Conservation (phyloP, 1,140 invertebrate genomes). For the Mizuhopecten yessoensis region DNA sequence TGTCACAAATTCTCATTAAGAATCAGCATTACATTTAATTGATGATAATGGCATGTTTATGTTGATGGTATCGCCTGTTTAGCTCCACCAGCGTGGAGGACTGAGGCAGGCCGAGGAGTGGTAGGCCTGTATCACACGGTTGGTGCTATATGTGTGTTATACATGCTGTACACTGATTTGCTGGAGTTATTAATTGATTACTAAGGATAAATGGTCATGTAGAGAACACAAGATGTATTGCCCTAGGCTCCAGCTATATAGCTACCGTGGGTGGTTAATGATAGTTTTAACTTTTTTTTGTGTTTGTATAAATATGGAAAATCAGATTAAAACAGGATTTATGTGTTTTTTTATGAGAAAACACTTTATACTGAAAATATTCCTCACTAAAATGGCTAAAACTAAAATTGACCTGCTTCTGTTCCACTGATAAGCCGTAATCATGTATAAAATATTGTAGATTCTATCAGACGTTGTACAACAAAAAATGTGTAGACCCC, state of each 20-base stretch:
- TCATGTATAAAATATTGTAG: conserved; percentile 28
- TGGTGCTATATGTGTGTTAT: not conserved
- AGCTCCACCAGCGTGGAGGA: not conserved
- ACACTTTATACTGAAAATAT: not conserved
- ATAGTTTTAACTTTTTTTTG: not conserved
- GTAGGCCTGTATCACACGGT: not conserved
- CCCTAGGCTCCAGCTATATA: not conserved
- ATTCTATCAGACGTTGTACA: not conserved
- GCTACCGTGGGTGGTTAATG: not conserved
- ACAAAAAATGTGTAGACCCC: conserved; percentile 23
- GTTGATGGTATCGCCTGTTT: not conserved
- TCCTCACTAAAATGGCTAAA: not conserved
- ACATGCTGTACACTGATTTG: not conserved
- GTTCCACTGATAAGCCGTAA: not conserved
- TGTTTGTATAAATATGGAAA: not conserved
- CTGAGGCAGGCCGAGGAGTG: not conserved
- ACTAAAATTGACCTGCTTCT: not conserved
- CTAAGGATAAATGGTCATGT: not conserved
- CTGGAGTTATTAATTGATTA: not conserved
- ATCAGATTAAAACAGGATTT: not conserved
- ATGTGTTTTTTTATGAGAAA: not conserved
- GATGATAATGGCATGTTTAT: not conserved
- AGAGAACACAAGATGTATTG: not conserved
- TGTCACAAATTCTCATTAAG: not conserved
- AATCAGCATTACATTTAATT: not conserved